Evolutionary conservation across 2,113 vertebrate genomes (phyloP), one percentile per base, ranked within the genome.

Genomic region (Charadrius vociferus): DNA sequence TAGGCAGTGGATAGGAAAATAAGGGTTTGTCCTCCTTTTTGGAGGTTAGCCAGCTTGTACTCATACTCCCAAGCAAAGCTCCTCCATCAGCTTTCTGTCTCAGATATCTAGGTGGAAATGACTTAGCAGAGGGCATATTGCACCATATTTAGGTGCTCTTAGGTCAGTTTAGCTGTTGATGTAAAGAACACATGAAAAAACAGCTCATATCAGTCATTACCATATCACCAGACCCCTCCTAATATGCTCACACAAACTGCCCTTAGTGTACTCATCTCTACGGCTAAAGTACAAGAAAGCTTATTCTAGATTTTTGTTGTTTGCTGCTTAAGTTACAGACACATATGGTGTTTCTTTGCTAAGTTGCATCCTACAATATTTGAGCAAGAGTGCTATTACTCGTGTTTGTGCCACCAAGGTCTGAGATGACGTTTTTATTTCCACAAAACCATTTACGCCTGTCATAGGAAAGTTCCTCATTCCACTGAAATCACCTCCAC

Each of bases 281-380:
- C 2, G 8, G 37, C 12, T 16, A 16, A 70, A 61, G 24, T 6
- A n/a, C 5, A 56, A 45, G 21, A 52, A 63, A 65, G 2, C 6
- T 62, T 73, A 36, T 47, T 21, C 52, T 34, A 27, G 12, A 14
- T 49, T 59, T 85, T 43, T 37, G 2, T 9, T n/a, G 19, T 43
- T 67, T 62, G 8, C 23, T 63, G 9, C 17, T 59, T 41, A 43
- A 85, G 13, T 23, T 59, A n/a, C 12, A 43, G 16, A 67, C 9
- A 37, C 0, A 2, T 8, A 32, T 0, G 3, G 6, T 24, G 7
- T 24, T 36, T 20, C 53, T 90, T 85, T 65, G 49, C 23, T 2
- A 78, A 70, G 24, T 1, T 62, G 30, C n/a, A 16, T 1, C 1
- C 30, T 53, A 62, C 13, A 5, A 1, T 30, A 72, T 43, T 68